Evolutionary conservation across 2,888 invertebrate species (phyloP), one percentile per base, ranked within the genome.

Genomic region (Ctena decussata): DNA sequence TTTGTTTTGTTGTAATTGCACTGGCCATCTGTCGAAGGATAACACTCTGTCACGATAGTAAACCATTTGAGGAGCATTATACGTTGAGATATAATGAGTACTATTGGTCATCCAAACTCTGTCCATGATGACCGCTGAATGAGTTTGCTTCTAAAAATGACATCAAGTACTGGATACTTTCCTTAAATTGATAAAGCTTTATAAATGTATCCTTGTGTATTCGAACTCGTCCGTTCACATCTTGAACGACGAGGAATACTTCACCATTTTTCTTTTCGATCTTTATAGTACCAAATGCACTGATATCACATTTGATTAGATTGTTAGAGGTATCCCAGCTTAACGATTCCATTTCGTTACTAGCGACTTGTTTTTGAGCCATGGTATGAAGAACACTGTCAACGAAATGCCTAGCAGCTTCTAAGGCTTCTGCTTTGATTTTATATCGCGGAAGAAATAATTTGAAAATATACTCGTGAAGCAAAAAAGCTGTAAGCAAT

Each of bases 121-220:
- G 57, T 57, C 57, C 27, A 57, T 57, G 57, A 24, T 57, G 57
- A 11, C 8, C 24, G n/a, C 5, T 27, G 57, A 57, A 57, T 15
- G 57, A 5, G n/a, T 70, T 70, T 24, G 37, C 70, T 70, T 39
- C 70, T 70, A 70, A 24, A 70, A 70, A 70, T 35, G 70, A 70
- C 12, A 70, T 70, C n/a, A 70, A 41, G 30, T 39, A 70, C n/a
- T 70, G 35, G n/a, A 70, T 35, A 18, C 70, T 35, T 70, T 70
- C 70, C 24, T 70, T 70, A 70, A 35, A 70, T 70, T 32, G 35
- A 35, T 21, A 70, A 6, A 70, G 70, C 70, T 12, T 39, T 6
- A 3, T n/a, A n/a, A 70, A 70, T n/a, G 70, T 35, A 35, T 70
- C n/a, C 35, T 70, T 70, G 21, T 70, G 37, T 18, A 70, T n/a